A percentile compares a stretch with the other conserved stretches of the same genome.
Evolutionary conservation across 2,888 invertebrate genomes (phyloP).

Genomic region (Scelioninae gen. 2): DNA sequence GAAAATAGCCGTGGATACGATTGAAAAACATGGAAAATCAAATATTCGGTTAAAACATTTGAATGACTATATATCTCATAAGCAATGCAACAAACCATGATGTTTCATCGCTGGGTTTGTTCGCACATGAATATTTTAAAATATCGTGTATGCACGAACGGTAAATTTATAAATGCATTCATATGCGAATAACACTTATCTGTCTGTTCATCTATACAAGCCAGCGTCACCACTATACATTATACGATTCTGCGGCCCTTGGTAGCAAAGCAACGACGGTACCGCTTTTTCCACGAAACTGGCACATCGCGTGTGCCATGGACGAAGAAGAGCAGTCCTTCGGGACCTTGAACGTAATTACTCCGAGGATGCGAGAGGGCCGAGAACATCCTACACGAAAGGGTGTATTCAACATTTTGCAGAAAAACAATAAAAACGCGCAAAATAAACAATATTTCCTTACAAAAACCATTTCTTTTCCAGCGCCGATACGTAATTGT

Average conservation of each 20-base stretch:
- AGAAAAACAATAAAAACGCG: conserved; percentile 57
- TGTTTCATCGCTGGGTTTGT: conserved; percentile 58
- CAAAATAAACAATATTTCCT: conserved; percentile 52
- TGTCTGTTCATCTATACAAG: conserved; percentile 64
- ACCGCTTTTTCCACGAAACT: conserved; percentile 65
- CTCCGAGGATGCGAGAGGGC: conserved; percentile 58
- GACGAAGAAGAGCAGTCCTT: conserved; percentile 62
- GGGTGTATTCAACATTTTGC: conserved; percentile 57
- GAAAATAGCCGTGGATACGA: no score
- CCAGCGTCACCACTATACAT: conserved; percentile 59
- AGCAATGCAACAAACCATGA: conserved; percentile 57
- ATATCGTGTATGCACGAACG: conserved; percentile 59
- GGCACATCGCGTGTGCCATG: conserved; percentile 66
- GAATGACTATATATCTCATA: conserved; percentile 50
- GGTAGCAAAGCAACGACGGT: conserved; percentile 59
- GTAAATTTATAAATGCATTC: conserved; percentile 63
- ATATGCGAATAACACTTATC: conserved; percentile 68
- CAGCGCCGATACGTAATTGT: conserved; percentile 41
- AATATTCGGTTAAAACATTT: conserved; percentile 39
- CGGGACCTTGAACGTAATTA: conserved; percentile 63
- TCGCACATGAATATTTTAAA: conserved; percentile 63
- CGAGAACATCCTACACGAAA: conserved; percentile 60
- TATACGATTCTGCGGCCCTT: conserved; percentile 61
- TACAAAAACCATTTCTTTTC: conserved; percentile 46
- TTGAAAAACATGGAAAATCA: conserved; percentile 32